Evolutionary conservation across 2,797 vertebrate genomes (phyloP), one percentile per base, ranked within the genome.

Genomic region (Sciurus carolinensis): DNA sequence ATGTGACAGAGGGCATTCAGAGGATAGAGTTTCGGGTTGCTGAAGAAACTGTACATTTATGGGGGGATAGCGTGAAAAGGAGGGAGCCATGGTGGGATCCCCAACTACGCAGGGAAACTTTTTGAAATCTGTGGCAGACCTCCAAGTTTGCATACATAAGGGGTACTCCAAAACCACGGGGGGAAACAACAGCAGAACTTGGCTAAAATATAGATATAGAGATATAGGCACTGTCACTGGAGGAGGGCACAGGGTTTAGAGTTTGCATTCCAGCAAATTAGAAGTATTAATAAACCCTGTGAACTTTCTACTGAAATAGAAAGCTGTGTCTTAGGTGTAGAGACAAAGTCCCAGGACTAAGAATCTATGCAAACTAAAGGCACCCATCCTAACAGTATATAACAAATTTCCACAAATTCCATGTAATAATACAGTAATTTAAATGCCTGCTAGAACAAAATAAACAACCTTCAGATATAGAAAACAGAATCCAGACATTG

Each of bases 381-480:
- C 26, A 92, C 5, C 44, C 54, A 91, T 1, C 5, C 28, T 57
- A 83, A 22, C 82, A 92, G 22, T 33, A 54, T 57, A 52, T 62
- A 59, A 91, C 52, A 75, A 73, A 42, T 3, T 50, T 59, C 15
- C 12, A 86, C 44, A 57, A 69, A 86, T 54, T 76, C 57, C 94
- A 75, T 11, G 26, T 66, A 76, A 90, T 90, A 54, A 90, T 83
- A 18, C 30, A 89, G 42, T 50, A 57, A 86, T 62, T 82, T 90
- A 75, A 82, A 90, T 79, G 30, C 4, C 12, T 72, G 0, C 13
- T 75, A 39, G 39, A 73, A 77, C 17, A 73, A 82, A 93, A 54
- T n/a, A 87, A 93, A 69, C 10, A 66, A 66, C 3, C 64, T 94
- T 71, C 83, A 71, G 18, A 72, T 59, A 86, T 0, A 89, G 64